Base-by-base conservation (phyloP, 2,888 invertebrate genomes). In the Mimachlamys varia region DNA sequence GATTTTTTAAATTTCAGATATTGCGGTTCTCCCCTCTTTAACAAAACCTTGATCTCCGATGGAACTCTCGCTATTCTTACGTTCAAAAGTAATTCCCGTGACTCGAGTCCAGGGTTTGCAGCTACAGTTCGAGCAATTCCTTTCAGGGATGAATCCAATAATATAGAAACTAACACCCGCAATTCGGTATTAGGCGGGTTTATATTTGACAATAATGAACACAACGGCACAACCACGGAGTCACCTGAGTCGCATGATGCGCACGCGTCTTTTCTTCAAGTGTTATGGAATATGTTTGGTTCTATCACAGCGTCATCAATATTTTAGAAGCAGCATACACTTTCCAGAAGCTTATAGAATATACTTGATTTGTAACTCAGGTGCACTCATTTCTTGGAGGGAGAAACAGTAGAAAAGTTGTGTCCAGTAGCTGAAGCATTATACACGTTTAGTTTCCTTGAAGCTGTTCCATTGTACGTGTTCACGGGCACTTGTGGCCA, bases 1-100 rank as follows among this genome's bases (percentile, higher is more conserved):
- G 3, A 53, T 1, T 58, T 0, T 58, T 58, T 58, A 0, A n/a
- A 89, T 38, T 89, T 37, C 76, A 94, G 94, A 44, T 93, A 93
- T 76, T 92, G 92, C 88, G 92, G 91, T 0, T 27, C 58, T 15
- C 89, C 91, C 5, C 88, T 94, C 15, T 19, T 33, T 19, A 92
- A 90, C 49, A 90, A 88, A 58, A 92, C 92, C 1, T 88, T 94
- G 1, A 89, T 90, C 49, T 93, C 94, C 0, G 88, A 90, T 7
- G 93, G 92, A 15, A 93, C 92, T 55, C 37, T 91, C 7, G 87
- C 89, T 13, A 88, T 91, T 33, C 27, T 92, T 17, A 92, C 90
- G 13, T 88, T 92, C 33, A 89, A n/a, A n/a, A 89, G 90, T 27
- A 89, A 92, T 44, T 44, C 89, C 17, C 88, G 89, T 17, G 89